Evolutionary conservation across 2,113 vertebrate genomes (phyloP).

Genomic region (Agelaius phoeniceus): DNA sequence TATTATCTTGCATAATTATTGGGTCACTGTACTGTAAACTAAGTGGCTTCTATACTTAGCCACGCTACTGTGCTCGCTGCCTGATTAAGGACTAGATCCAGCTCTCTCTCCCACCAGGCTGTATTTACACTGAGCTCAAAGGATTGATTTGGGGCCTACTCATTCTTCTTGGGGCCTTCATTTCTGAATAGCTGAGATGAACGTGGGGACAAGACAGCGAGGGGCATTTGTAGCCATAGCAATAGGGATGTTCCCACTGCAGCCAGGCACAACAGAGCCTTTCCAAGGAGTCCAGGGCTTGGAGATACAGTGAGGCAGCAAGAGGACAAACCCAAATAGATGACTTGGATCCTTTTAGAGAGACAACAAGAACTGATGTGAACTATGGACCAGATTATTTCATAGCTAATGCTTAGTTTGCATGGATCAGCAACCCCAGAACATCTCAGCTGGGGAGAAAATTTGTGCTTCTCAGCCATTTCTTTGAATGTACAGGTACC

Average conservation of each 20-base stretch:
- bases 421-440: not conserved
- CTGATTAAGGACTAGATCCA: constrained; percentile 10
- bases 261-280: rapidly evolving
- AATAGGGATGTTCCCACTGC: not conserved
- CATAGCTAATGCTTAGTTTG: not conserved
- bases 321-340: not conserved
- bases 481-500: not conserved
- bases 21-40: constrained; percentile 65
- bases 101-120: not conserved
- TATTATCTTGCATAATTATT: constrained; percentile 76
- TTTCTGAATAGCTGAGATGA: not conserved
- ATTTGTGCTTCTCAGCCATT: not conserved
- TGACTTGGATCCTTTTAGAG: not conserved
- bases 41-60: constrained; percentile 69
- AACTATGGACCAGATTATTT: not conserved
- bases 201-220: rapidly evolving
- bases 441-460: not conserved
- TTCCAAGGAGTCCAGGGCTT: not conserved
- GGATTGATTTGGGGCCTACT: not conserved
- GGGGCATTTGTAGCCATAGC: not conserved
- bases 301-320: not conserved
- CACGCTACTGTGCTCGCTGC: not conserved
- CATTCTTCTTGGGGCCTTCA: not conserved
- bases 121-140: not conserved
- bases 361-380: not conserved